Conservation (phyloP, 1,140 invertebrate genomes). For the Maconellicoccus hirsutus region DNA sequence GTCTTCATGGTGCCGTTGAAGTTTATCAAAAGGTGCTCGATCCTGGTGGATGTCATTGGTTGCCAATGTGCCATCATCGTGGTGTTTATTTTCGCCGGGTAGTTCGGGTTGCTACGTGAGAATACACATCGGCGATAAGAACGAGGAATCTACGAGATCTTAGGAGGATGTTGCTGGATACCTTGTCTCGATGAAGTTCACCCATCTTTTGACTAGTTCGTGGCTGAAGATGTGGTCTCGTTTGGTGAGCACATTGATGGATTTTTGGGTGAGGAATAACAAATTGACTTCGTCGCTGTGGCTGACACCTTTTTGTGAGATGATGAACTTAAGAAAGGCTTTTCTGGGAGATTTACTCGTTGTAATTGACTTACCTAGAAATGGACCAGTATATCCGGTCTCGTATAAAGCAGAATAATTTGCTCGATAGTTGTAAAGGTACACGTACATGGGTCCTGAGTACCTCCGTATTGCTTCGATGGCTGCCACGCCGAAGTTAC, state of each 20-base stretch:
- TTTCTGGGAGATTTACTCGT: too few relatives aligned
- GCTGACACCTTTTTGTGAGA: too few relatives aligned
- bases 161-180: too few relatives aligned
- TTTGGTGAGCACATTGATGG: background rate
- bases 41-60: background rate
- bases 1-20: background rate
- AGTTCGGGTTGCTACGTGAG: background rate
- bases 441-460: background rate
- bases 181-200: background rate
- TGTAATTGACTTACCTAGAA: too few relatives aligned
- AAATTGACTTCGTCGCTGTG: background rate
- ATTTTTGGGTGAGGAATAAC: background rate
- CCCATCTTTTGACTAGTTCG: background rate
- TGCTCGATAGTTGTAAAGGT: background rate
- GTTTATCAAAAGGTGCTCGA: background rate
- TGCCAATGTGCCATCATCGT: background rate
- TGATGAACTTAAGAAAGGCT: too few relatives aligned
- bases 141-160: too few relatives aligned
- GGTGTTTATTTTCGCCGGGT: background rate
- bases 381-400: too few relatives aligned
- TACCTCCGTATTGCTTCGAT: background rate
- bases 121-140: too few relatives aligned
- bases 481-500: background rate
- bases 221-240: background rate
- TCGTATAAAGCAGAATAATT: background rate